phyloP scores from a whole-genome alignment of 2,113 vertebrate species.

The Riparia riparia region DNA sequence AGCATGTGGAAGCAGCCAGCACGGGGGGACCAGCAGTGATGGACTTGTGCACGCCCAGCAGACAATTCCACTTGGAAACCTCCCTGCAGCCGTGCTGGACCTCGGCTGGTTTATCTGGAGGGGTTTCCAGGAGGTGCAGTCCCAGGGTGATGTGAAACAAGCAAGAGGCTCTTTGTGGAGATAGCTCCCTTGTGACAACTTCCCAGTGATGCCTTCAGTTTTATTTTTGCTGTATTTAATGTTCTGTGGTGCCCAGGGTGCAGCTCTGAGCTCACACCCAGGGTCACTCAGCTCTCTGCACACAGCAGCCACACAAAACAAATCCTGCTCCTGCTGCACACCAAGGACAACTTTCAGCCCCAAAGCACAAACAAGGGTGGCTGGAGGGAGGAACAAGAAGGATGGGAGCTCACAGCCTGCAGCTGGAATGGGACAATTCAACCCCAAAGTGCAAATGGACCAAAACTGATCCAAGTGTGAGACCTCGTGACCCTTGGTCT shows the following conservation, averaged over 20 bases:
- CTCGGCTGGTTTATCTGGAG: background rate
- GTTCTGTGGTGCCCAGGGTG: background rate
- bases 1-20: background rate
- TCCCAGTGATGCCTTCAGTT: background rate
- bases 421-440: background rate
- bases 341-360: background rate
- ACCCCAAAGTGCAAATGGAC: too few relatives aligned
- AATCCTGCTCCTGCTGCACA: background rate
- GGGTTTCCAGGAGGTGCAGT: accelerated
- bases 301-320: background rate
- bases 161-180: background rate
- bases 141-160: accelerated
- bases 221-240: accelerated
- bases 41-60: background rate
- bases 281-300: background rate
- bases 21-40: background rate
- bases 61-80: background rate
- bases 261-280: background rate
- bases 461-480: background rate
- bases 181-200: background rate
- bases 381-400: background rate
- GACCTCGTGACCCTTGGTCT: background rate
- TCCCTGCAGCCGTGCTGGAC: background rate
- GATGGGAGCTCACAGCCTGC: background rate
- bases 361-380: background rate